These are phyloP conservation scores for Hemiscyllium ocellatum DNA, from an alignment of 2,113 vertebrate genomes.

Conservation along the genomic window DNA sequence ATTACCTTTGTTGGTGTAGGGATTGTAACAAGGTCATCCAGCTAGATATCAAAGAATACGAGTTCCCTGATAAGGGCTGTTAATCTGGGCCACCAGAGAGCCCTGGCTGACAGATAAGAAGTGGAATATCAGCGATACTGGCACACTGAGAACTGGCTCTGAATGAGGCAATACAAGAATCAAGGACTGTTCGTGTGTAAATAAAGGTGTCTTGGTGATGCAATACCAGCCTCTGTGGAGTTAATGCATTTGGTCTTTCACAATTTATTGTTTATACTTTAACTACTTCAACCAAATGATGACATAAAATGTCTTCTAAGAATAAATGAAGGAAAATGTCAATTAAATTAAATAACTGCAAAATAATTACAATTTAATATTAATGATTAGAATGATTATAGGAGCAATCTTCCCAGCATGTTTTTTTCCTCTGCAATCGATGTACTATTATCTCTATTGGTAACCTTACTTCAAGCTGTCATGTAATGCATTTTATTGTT, in stretches of 20 bases:
- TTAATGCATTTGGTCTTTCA: not conserved
- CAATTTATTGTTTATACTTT: not conserved
- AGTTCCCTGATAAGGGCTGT: no score
- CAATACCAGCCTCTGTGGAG: no score
- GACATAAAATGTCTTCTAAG: not conserved
- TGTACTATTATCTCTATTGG: not conserved
- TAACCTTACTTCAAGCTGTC: not conserved
- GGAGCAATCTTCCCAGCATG: not conserved
- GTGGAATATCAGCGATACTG: no score
- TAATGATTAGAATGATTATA: not conserved
- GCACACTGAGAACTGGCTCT: no score
- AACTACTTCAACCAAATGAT: not conserved
- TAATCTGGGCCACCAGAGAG: no score
- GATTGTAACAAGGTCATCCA: no score
- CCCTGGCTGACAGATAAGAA: no score
- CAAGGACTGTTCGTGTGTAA: no score
- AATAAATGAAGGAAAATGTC: not conserved
- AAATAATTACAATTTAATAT: not conserved
- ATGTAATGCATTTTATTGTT: not conserved
- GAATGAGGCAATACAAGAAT: no score
- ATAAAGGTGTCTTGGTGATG: no score
- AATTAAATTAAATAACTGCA: not conserved
- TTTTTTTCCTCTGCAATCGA: not conserved
- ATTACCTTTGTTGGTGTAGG: not conserved
- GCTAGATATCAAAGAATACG: no score